A percentile compares a stretch with the other conserved stretches of the same genome.
These are phyloP conservation scores for Phaetusa simplex DNA, from an alignment of 2,113 vertebrate species.

Conservation along the genomic window DNA sequence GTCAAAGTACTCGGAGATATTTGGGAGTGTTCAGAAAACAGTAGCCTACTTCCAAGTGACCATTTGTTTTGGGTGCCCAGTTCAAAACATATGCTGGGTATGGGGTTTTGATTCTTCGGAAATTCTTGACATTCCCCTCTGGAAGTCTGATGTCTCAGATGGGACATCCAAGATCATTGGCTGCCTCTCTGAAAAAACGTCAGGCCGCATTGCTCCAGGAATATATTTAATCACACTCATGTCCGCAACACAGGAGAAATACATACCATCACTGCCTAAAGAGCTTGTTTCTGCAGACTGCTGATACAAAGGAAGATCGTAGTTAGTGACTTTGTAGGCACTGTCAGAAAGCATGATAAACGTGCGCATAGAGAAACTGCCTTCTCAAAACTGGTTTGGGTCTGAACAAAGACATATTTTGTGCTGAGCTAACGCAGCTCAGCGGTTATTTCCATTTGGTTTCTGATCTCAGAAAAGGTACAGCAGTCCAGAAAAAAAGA, in stretches of 20 bases:
- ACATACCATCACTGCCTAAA: neutral
- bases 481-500: neutral
- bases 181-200: neutral
- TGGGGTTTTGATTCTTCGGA: neutral
- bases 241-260: neutral
- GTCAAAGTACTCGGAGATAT: neutral
- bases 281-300: neutral
- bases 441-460: neutral
- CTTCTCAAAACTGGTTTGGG: neutral
- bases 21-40: neutral
- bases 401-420: neutral
- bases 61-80: neutral
- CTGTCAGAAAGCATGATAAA: neutral
- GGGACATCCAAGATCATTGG: neutral
- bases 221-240: neutral
- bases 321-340: neutral
- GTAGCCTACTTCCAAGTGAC: neutral
- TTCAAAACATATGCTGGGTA: neutral
- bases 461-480: neutral
- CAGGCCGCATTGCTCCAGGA: neutral
- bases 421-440: neutral
- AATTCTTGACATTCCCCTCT: slow-evolving; percentile 1
- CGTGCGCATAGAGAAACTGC: neutral
- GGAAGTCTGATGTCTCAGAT: neutral
- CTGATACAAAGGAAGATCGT: neutral